These are phyloP conservation scores for Protobothrops flavoviridis DNA, from an alignment of 2,113 vertebrate species.

Conservation along the genomic window DNA sequence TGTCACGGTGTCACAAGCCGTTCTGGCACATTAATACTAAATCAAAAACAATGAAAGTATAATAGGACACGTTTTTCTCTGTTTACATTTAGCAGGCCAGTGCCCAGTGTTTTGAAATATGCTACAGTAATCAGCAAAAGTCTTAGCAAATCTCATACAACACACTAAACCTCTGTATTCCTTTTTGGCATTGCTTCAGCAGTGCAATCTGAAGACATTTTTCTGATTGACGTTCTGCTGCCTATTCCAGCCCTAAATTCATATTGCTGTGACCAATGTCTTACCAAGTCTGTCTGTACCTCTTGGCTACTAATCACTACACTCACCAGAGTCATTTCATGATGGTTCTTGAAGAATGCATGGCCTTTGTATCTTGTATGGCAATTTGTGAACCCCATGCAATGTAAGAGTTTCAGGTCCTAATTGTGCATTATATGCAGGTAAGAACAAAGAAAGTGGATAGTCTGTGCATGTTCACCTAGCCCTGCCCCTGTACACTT, in stretches of 20 bases:
- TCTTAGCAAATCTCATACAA: not conserved
- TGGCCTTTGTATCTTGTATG: not conserved
- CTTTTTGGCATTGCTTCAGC: not conserved
- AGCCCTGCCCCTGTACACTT: not conserved
- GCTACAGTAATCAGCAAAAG: not conserved
- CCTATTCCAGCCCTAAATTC: not conserved
- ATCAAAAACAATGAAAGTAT: not conserved
- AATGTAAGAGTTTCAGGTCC: not conserved
- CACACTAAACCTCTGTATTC: not conserved
- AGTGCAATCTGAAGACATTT: not conserved
- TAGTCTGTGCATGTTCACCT: not conserved
- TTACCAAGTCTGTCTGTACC: not conserved
- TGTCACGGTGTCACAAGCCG: not conserved
- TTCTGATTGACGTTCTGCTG: not conserved
- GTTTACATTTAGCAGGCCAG: not conserved
- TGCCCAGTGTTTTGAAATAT: not conserved
- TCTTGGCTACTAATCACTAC: not conserved
- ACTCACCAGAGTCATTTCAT: not conserved
- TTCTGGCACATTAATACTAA: not conserved
- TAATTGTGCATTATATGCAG: not conserved
- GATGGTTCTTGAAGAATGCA: not conserved
- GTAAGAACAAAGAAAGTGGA: not conserved
- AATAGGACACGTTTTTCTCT: not conserved
- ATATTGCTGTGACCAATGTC: not conserved
- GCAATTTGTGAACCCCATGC: not conserved